Evolutionary conservation across 2,113 vertebrate species (phyloP).

Genomic region (Epinephelus lanceolatus): DNA sequence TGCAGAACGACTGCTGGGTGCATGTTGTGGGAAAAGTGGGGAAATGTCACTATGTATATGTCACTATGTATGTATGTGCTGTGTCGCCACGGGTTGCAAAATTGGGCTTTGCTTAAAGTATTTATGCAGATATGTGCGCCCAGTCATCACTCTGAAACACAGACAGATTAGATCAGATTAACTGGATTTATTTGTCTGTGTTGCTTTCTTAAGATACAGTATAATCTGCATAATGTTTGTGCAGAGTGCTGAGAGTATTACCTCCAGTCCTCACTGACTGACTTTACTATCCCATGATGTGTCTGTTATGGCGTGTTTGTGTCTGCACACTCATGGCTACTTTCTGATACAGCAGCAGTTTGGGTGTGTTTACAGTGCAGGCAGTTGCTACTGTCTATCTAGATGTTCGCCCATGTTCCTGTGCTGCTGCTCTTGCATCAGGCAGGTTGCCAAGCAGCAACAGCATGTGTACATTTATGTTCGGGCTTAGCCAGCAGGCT

Average conservation of each 20-base stretch:
- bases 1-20: constrained; percentile 18
- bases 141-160: not conserved
- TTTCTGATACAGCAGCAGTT: constrained; percentile 40
- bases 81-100: not conserved
- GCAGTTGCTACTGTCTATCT: constrained; percentile 48
- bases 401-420: constrained; percentile 46
- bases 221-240: not conserved
- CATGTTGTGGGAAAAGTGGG: constrained; percentile 7
- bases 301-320: not conserved
- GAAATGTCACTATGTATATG: constrained; percentile 14
- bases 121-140: not conserved
- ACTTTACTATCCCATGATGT: not conserved
- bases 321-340: not conserved
- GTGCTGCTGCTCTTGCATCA: constrained; percentile 67
- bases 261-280: not conserved
- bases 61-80: constrained; percentile 16
- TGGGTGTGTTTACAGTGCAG: constrained; percentile 39
- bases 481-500: constrained; percentile 24
- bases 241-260: not conserved
- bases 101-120: not conserved
- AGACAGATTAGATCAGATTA: not conserved
- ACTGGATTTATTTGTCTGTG: constrained; percentile 12
- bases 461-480: constrained; percentile 51
- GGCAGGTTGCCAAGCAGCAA: constrained; percentile 70
- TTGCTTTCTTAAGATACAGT: not conserved